A percentile compares a stretch with the other conserved stretches of the same genome.
Evolutionary conservation across 2,797 vertebrate genomes (phyloP).

Genomic region (Pterois miles): DNA sequence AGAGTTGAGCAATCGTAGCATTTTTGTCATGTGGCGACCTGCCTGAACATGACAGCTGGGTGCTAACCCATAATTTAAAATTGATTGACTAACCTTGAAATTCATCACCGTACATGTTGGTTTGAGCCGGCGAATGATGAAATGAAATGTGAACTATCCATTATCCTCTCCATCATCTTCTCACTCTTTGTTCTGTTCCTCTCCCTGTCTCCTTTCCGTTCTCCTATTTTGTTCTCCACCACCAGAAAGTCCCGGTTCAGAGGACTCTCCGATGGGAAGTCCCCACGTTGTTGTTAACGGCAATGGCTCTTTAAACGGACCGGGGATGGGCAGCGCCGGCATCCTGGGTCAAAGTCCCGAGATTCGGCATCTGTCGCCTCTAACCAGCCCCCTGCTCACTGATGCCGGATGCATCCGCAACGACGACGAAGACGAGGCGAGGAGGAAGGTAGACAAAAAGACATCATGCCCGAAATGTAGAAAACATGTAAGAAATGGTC

Average conservation of each 20-base stretch:
- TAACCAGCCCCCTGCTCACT: conserved; percentile 93
- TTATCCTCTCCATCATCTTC: conserved; percentile 27
- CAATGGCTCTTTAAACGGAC: conserved; percentile 60
- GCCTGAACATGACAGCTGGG: conserved; percentile 2
- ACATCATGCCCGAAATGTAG: neutral
- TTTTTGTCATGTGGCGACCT: conserved; percentile 6
- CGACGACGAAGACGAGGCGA: conserved; percentile 93
- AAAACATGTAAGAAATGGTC: neutral
- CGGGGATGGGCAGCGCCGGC: conserved; percentile 60
- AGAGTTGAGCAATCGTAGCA: neutral
- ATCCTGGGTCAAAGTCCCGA: conserved; percentile 85
- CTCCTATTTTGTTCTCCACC: conserved; percentile 3
- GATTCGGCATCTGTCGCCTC: conserved; percentile 88
- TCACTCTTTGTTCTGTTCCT: conserved; percentile 38
- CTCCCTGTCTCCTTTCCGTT: neutral
- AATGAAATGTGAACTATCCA: too few species aligned
- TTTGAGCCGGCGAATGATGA: too few species aligned
- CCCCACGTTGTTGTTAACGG: conserved; percentile 48
- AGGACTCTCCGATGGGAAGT: conserved; percentile 85
- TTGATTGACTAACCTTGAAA: conserved; percentile 24
- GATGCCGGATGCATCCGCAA: conserved; percentile 88
- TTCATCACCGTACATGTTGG: conserved; percentile 30
- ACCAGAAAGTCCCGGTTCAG: conserved; percentile 87
- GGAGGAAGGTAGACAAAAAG: conserved; percentile 89
- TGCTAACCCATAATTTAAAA: neutral